phyloP scores from a whole-genome alignment of 2,797 vertebrate species.

The Prionace glauca region DNA sequence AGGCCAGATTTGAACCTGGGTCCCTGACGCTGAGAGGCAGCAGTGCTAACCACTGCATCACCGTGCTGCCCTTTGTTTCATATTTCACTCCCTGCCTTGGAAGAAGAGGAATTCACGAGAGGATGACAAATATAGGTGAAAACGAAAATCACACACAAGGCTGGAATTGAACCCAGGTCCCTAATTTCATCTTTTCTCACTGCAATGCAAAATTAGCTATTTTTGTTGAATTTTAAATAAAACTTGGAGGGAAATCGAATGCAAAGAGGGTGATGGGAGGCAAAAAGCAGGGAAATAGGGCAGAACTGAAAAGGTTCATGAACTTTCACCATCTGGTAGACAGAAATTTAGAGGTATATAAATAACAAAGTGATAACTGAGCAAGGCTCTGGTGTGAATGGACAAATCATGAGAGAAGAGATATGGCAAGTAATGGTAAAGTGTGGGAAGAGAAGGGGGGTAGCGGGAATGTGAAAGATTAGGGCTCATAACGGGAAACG shows the following conservation, averaged over 20 bases:
- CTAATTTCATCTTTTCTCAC: neutral
- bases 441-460: neutral
- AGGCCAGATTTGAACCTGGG: too few species aligned
- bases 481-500: neutral
- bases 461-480: neutral
- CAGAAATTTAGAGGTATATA: neutral
- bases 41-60: too few species aligned
- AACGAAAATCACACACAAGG: too few species aligned
- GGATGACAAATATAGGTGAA: too few species aligned
- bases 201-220: neutral
- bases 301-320: neutral
- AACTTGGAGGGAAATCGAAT: neutral
- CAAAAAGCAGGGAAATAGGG: neutral
- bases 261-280: too few species aligned
- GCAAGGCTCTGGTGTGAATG: neutral
- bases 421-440: too few species aligned
- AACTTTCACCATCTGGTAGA: neutral
- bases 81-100: too few species aligned
- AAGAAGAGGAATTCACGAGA: too few species aligned
- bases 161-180: too few species aligned
- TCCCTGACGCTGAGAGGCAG: too few species aligned
- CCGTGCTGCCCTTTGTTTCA: too few species aligned
- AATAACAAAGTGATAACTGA: neutral
- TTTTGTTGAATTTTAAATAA: neutral
- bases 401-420: neutral